These are phyloP conservation scores for Drosophila prosaltans DNA, from an alignment of 1,140 invertebrate genomes.

Conservation along the genomic window DNA sequence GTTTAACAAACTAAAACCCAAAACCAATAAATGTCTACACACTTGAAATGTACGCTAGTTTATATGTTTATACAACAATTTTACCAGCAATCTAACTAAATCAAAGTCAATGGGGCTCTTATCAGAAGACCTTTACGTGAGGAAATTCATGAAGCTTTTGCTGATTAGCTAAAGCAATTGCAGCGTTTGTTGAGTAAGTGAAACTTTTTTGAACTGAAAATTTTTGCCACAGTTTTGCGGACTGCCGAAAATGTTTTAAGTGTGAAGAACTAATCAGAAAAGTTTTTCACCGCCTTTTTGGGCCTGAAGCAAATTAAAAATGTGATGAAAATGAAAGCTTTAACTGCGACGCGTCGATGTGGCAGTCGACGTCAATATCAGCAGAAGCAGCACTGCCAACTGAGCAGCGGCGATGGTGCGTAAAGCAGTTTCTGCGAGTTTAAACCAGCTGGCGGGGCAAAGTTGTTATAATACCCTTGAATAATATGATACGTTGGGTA, in stretches of 20 bases:
- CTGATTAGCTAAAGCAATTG: constrained; percentile 32
- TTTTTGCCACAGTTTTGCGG: not conserved
- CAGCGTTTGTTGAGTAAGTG: not conserved
- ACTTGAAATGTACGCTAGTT: not conserved
- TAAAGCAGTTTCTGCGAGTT: constrained; percentile 59
- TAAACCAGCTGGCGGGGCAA: constrained; percentile 47
- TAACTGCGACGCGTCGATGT: not conserved
- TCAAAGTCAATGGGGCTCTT: constrained; percentile 39
- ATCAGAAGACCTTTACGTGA: constrained; percentile 47
- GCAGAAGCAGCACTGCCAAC: not conserved
- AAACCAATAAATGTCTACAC: not conserved
- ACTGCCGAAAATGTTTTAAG: not conserved
- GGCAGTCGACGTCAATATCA: not conserved
- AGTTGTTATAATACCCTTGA: constrained; percentile 4
- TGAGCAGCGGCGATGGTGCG: constrained; percentile 19
- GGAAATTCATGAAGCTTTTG: constrained; percentile 35
- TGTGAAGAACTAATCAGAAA: constrained; percentile 26
- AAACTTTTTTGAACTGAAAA: not conserved
- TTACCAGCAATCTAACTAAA: constrained; percentile 29
- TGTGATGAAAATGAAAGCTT: constrained; percentile 1
- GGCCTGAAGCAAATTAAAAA: not conserved
- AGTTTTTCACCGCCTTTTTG: constrained; percentile 5
- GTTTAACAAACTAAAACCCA: not conserved
- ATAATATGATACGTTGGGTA: not conserved
- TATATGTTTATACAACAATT: constrained; percentile 22